phyloP scores from a whole-genome alignment of 2,888 invertebrate genomes.

The Melangyna quadrimaculata region DNA sequence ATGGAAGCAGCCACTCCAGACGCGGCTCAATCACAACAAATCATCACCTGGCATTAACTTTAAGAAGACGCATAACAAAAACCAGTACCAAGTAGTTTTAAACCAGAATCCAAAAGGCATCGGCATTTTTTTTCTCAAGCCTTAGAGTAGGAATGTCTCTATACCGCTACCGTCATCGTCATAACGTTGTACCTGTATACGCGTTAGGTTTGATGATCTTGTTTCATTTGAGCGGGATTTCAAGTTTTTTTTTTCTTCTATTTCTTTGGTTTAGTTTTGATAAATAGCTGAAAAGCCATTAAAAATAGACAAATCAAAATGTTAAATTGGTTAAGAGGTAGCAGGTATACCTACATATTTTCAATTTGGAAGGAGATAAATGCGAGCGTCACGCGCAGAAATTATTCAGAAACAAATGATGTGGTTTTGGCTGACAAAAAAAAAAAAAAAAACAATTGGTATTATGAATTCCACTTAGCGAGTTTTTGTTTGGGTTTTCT shows the following conservation, averaged over 20 bases:
- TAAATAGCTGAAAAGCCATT: slow-evolving; percentile 31
- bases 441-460: slow-evolving; percentile 2
- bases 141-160: neutral
- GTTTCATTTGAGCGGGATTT: slow-evolving; percentile 15
- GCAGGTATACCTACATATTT: no score
- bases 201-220: slow-evolving; percentile 14
- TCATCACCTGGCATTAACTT: slow-evolving; percentile 27
- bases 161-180: no score
- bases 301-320: slow-evolving; percentile 26
- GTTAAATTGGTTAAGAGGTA: neutral
- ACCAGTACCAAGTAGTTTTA: slow-evolving; percentile 2
- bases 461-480: neutral
- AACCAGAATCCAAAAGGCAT: slow-evolving; percentile 29
- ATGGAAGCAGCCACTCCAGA: slow-evolving; percentile 8
- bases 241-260: slow-evolving; percentile 26
- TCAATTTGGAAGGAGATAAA: neutral
- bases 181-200: neutral
- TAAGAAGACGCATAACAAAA: neutral
- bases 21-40: slow-evolving; percentile 36
- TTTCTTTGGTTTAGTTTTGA: slow-evolving; percentile 17
- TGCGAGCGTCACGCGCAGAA: neutral
- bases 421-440: neutral
- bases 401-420: neutral
- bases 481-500: neutral
- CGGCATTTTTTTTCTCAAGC: slow-evolving; percentile 2